A percentile compares a stretch with the other conserved stretches of the same genome.
Evolutionary conservation across 2,113 vertebrate species (phyloP).

Genomic region (Vimba vimba): DNA sequence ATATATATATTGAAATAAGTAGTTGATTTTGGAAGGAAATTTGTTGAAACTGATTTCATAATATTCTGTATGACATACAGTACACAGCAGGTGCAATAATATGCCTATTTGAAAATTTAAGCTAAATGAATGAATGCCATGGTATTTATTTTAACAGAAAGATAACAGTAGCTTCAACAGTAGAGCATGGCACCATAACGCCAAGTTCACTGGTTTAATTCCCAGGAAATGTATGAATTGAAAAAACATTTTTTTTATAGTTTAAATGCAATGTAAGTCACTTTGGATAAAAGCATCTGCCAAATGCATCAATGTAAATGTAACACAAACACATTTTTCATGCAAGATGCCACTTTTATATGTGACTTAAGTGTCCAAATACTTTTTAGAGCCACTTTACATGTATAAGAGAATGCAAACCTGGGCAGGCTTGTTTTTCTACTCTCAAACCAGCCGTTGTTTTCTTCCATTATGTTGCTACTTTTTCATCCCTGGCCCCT

Average conservation of each 20-base stretch:
- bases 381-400: not conserved
- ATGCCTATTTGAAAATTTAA: not conserved
- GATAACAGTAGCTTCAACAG: not conserved
- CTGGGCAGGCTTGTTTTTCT: not conserved
- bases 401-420: not conserved
- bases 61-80: not conserved
- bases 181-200: not conserved
- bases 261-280: not conserved
- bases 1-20: no score
- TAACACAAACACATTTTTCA: not conserved
- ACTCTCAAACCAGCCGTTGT: conserved; percentile 1
- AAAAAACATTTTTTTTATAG: not conserved
- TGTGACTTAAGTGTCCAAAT: not conserved
- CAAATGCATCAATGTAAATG: not conserved
- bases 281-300: not conserved
- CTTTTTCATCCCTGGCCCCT: not conserved
- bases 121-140: not conserved
- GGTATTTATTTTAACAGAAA: not conserved
- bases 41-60: not conserved
- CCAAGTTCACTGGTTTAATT: not conserved
- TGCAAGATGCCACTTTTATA: not conserved
- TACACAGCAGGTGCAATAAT: not conserved
- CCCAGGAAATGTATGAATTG: not conserved
- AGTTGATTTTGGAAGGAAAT: not conserved
- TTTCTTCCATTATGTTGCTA: not conserved